phyloP scores from a whole-genome alignment of 2,113 vertebrate species.

The Acanthisitta chloris region DNA sequence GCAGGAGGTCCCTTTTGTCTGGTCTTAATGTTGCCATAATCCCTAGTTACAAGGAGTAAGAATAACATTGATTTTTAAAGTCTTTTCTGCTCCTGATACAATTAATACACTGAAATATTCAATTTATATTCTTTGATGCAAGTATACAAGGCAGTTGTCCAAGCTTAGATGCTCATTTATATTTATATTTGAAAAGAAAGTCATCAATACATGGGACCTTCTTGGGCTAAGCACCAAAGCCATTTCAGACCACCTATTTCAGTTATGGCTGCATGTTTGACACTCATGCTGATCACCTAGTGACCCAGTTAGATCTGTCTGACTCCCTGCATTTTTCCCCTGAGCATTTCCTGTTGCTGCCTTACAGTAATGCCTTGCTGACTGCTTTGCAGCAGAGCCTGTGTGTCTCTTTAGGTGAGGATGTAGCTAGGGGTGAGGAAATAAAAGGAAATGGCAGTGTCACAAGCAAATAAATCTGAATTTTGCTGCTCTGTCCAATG shows the following conservation, averaged over 20 bases:
- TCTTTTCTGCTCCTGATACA: neutral
- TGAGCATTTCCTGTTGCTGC: neutral
- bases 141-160: neutral
- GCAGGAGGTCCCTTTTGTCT: neutral
- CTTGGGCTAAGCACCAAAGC: neutral
- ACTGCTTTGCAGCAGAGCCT: neutral
- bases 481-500: neutral
- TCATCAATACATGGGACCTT: neutral
- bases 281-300: neutral
- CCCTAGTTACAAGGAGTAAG: neutral
- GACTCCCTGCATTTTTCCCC: neutral
- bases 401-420: neutral
- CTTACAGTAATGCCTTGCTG: neutral
- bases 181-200: neutral
- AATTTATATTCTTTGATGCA: neutral
- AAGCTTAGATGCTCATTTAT: neutral
- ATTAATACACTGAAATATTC: neutral
- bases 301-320: neutral
- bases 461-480: neutral
- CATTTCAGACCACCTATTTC: neutral
- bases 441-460: neutral
- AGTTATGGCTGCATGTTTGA: neutral
- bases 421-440: neutral
- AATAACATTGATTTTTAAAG: neutral
- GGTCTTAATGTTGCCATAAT: neutral